phyloP scores from a whole-genome alignment of 2,888 invertebrate genomes.

The Apeira syringaria region DNA sequence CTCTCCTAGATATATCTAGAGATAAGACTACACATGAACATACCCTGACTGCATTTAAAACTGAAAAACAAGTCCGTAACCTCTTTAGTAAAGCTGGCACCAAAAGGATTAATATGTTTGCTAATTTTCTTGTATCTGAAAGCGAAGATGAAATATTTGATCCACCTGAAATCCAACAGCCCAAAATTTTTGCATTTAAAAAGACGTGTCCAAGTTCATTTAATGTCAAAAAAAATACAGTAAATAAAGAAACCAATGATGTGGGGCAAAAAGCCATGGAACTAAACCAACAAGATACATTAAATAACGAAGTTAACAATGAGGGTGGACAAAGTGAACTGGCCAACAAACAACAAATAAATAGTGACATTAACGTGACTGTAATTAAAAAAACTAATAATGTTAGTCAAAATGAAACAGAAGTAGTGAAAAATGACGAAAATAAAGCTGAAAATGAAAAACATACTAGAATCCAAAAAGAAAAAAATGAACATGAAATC shows the following conservation, averaged over 20 bases:
- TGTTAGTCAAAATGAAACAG: background rate
- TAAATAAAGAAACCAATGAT: background rate
- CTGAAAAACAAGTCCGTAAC: conserved; percentile 46
- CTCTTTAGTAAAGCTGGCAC: conserved; percentile 52
- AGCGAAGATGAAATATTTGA: conserved; percentile 62
- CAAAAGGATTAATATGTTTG: conserved; percentile 67
- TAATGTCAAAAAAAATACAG: background rate
- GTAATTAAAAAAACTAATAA: too few species aligned
- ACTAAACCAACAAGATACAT: background rate
- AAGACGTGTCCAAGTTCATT: conserved; percentile 25
- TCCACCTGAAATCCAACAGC: conserved; percentile 55
- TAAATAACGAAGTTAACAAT: background rate
- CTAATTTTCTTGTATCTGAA: conserved; percentile 63
- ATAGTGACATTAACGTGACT: too few species aligned
- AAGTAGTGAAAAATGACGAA: background rate
- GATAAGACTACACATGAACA: conserved; percentile 55
- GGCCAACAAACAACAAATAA: too few species aligned
- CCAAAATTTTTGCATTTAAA: conserved; percentile 55
- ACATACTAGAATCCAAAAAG: conserved; percentile 9
- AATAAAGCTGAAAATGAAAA: conserved; percentile 12
- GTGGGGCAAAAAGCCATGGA: background rate
- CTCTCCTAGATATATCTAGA: conserved; percentile 54
- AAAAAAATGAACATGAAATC: background rate
- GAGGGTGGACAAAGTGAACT: too few species aligned
- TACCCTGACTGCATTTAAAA: conserved; percentile 40